Base-by-base conservation (phyloP, 1,140 invertebrate species). In the Philaenus spumarius region DNA sequence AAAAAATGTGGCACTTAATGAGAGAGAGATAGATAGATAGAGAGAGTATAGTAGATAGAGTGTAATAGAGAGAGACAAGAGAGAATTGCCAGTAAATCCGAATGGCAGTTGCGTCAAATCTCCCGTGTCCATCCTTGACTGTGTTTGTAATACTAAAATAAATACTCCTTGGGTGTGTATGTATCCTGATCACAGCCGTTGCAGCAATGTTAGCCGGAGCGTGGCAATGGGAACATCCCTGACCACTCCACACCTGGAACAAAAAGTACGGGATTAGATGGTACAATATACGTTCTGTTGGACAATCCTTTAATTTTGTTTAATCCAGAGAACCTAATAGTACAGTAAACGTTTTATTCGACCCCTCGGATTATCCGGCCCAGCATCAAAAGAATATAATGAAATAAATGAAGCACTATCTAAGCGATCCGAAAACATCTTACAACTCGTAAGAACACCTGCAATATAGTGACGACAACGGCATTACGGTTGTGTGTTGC, bases 61-160 rank as follows among this genome's bases (percentile, higher is more conserved):
- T 34, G 45, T n/a, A 48, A 47, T 15, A 48, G 48, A 48, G 24
- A 46, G 42, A 20, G 37, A 47, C 26, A 15, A 48, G 22, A 37
- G 53, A 55, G 53, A 42, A 24, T 37, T 22, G 6, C 11, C 52
- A 39, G 11, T 23, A 20, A 90, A 94, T 86, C 93, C 93, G 86
- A 91, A 95, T 75, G 86, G 82, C 73, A 87, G 85, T 73, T 90
- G 87, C 69, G 84, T 81, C 77, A 91, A 94, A 74, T 88, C 85
- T 23, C 23, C 48, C 26, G 24, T 34, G 48, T 55, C 37, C 23
- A 14, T 48, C 26, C 24, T 14, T 51, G 46, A 51, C 37, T 58
- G 56, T 58, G 56, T 30, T 39, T 20, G 45, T 58, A 24, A 58
- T 51, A 46, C 45, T 47, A 51, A 58, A 58, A 51, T 58, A 58